phyloP scores from a whole-genome alignment of 2,113 vertebrate genomes.

The Epinephelus lanceolatus region DNA sequence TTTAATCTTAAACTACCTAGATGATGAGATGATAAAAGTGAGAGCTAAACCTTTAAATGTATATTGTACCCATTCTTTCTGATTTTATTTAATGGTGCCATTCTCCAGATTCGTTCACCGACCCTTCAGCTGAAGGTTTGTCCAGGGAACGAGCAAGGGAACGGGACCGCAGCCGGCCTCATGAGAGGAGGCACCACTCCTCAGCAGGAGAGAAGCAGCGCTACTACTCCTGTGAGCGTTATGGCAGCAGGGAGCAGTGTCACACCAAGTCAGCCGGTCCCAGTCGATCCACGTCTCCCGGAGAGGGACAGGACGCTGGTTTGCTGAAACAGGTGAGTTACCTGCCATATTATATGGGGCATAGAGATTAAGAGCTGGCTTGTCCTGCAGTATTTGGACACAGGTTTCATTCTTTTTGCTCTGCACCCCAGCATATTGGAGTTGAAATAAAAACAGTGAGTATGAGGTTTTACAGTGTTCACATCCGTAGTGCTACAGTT shows the following conservation, averaged over 20 bases:
- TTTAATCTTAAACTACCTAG: not conserved
- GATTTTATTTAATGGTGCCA: not conserved
- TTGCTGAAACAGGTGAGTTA: constrained; percentile 89
- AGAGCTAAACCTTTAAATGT: not conserved
- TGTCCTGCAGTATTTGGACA: not conserved
- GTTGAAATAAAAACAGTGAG: not conserved
- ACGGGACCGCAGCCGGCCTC: constrained; percentile 92
- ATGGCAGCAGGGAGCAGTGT: constrained; percentile 89
- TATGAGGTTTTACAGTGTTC: not conserved
- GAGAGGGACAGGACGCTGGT: constrained; percentile 84
- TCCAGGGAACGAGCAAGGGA: constrained; percentile 88
- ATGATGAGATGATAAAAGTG: not conserved
- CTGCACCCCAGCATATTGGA: not conserved
- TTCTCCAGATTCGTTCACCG: constrained; percentile 52
- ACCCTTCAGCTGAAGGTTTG: constrained; percentile 78
- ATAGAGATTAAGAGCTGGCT: not conserved
- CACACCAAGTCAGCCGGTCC: constrained; percentile 88
- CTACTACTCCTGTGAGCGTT: constrained; percentile 96
- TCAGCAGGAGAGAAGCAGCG: constrained; percentile 91
- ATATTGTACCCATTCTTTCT: not conserved
- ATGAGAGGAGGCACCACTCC: constrained; percentile 94
- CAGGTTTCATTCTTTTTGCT: not conserved
- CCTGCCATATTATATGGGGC: not conserved
- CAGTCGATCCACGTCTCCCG: constrained; percentile 92
- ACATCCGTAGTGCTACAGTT: not conserved